These are phyloP conservation scores for Notolepis coatsorum DNA, from an alignment of 2,797 vertebrate species.

Conservation along the genomic window DNA sequence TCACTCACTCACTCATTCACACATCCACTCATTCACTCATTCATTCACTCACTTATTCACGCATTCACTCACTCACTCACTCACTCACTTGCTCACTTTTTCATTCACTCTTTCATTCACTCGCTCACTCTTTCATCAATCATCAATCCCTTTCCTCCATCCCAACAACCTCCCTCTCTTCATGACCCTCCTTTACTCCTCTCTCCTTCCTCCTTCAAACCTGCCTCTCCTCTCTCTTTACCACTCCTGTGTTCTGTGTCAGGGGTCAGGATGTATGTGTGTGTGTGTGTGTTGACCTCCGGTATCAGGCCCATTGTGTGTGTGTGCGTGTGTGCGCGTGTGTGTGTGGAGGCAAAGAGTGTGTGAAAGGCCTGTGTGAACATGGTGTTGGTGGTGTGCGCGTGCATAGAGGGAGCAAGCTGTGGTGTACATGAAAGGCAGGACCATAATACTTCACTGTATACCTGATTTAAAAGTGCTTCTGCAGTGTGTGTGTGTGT, in stretches of 20 bases:
- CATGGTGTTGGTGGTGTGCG: slow-evolving; percentile 1
- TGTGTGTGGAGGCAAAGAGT: slow-evolving; percentile 54
- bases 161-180: slow-evolving; percentile 37
- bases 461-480: slow-evolving; percentile 48
- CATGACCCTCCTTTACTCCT: slow-evolving; percentile 27
- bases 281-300: slow-evolving; percentile 11
- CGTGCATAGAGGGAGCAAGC: slow-evolving; percentile 29
- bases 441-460: slow-evolving; percentile 56
- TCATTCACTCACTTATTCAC: slow-evolving; percentile 68
- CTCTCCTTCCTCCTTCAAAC: slow-evolving; percentile 68
- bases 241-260: slow-evolving; percentile 19
- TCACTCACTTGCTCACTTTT: too few species aligned
- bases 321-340: slow-evolving; percentile 48
- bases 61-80: slow-evolving; percentile 6
- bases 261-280: slow-evolving; percentile 40
- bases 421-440: slow-evolving; percentile 46
- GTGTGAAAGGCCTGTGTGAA: slow-evolving; percentile 47
- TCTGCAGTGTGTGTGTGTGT: slow-evolving; percentile 24
- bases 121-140: slow-evolving; percentile 1
- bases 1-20: slow-evolving; percentile 35
- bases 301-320: slow-evolving; percentile 34
- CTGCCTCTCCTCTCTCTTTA: slow-evolving; percentile 48
- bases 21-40: slow-evolving; percentile 71
- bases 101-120: too few species aligned
- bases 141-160: too few species aligned